These are phyloP conservation scores for Agrochola lota DNA, from an alignment of 2,888 invertebrate genomes.

Conservation along the genomic window DNA sequence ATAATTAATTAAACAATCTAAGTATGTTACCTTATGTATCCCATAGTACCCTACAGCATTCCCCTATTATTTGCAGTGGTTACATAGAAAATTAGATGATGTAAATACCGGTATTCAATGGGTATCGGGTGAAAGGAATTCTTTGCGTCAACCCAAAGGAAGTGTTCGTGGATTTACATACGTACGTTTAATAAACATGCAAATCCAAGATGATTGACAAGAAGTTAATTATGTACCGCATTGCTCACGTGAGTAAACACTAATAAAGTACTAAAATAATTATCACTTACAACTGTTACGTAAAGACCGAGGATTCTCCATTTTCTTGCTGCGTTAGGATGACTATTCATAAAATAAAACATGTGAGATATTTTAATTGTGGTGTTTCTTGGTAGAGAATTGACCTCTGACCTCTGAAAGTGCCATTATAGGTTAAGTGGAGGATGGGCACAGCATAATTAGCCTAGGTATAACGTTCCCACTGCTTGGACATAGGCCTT, in stretches of 20 bases:
- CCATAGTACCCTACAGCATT: neutral
- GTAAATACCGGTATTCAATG: neutral
- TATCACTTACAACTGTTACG: conserved; percentile 1
- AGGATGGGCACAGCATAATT: too few species aligned
- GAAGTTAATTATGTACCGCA: neutral
- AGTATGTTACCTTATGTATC: too few species aligned
- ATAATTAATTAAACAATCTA: neutral
- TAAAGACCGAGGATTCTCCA: neutral
- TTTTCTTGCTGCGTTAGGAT: conserved; percentile 9
- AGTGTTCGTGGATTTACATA: neutral
- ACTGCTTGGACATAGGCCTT: too few species aligned
- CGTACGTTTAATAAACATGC: neutral
- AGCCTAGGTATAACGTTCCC: too few species aligned
- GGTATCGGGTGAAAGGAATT: neutral
- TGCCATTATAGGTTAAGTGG: neutral
- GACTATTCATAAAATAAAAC: conserved; percentile 21
- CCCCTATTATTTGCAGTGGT: neutral
- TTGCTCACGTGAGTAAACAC: conserved; percentile 14
- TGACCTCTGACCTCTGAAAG: neutral
- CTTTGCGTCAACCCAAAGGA: neutral
- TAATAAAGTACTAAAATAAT: conserved; percentile 32
- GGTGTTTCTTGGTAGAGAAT: neutral
- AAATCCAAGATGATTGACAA: neutral
- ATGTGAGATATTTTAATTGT: conserved; percentile 5
- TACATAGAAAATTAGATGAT: neutral